Evolutionary conservation across 1,140 invertebrate species (phyloP).

Genomic region (Drosophila mayri): DNA sequence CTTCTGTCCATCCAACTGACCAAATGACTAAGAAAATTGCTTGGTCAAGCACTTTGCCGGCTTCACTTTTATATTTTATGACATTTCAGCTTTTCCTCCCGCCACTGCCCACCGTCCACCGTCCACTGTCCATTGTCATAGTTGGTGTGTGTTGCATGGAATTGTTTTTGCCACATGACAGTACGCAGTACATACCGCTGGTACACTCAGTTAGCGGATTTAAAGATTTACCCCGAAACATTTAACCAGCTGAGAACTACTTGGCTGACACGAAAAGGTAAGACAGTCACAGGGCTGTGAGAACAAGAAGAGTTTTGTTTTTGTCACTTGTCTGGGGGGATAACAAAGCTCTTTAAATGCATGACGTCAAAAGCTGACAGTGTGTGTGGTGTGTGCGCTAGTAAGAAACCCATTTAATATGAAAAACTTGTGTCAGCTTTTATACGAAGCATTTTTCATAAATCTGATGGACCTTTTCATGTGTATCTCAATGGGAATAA

Average conservation of each 20-base stretch:
- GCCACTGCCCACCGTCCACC: neutral
- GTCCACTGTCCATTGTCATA: neutral
- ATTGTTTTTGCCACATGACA: slow-evolving; percentile 3
- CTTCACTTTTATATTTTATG: slow-evolving; percentile 74
- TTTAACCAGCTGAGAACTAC: slow-evolving; percentile 14
- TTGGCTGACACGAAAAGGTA: slow-evolving; percentile 8
- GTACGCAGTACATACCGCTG: slow-evolving; percentile 3
- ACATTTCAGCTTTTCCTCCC: slow-evolving; percentile 42
- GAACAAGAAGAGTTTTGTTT: neutral
- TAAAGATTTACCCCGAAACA: slow-evolving; percentile 19
- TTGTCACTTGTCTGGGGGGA: slow-evolving; percentile 3
- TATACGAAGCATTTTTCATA: neutral
- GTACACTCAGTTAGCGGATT: slow-evolving; percentile 17
- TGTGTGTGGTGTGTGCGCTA: neutral
- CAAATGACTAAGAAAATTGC: slow-evolving; percentile 75
- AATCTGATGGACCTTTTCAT: slow-evolving; percentile 7
- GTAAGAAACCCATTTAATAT: slow-evolving; percentile 2
- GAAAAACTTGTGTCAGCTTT: slow-evolving; percentile 11
- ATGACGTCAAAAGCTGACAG: slow-evolving; percentile 12
- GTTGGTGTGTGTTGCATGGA: slow-evolving; percentile 5
- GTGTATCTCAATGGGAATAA: neutral
- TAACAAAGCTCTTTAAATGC: slow-evolving; percentile 14
- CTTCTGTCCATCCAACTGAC: slow-evolving; percentile 34
- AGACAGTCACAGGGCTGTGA: neutral
- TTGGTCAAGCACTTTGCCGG: slow-evolving; percentile 73